Evolutionary conservation across 2,113 vertebrate species (phyloP).

Genomic region (Rallus limicola): DNA sequence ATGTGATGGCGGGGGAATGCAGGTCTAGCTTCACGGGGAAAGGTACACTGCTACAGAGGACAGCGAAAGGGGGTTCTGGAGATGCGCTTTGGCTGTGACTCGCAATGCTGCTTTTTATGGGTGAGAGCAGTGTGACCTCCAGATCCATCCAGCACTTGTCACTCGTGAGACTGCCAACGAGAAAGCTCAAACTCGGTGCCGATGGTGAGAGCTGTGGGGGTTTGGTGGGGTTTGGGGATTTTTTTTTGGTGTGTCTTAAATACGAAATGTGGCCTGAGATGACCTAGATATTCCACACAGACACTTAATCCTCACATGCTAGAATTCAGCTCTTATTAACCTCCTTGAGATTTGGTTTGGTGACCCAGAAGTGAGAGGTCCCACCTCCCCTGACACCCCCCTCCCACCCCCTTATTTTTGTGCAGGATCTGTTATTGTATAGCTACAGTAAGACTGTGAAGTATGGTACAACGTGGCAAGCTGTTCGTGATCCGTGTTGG

Average conservation of each 20-base stretch:
- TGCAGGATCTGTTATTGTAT: conserved; percentile 49
- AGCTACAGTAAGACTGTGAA: conserved; percentile 69
- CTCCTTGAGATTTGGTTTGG: conserved; percentile 36
- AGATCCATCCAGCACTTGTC: background rate
- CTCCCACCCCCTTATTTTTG: background rate
- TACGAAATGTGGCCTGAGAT: conserved; percentile 47
- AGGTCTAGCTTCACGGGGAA: background rate
- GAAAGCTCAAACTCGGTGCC: conserved; percentile 6
- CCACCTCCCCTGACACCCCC: background rate
- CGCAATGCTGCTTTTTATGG: background rate
- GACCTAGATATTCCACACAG: conserved; percentile 33
- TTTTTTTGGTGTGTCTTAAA: conserved; percentile 6
- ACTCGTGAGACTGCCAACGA: background rate
- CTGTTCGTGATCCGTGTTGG: conserved; percentile 80
- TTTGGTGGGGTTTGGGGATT: background rate
- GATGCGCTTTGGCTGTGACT: conserved; percentile 28
- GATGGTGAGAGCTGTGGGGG: background rate
- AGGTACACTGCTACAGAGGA: background rate
- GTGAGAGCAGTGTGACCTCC: conserved; percentile 32
- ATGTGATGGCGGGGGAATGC: background rate
- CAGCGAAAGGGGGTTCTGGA: conserved; percentile 5
- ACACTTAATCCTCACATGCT: conserved; percentile 45
- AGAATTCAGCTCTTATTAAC: conserved; percentile 17
- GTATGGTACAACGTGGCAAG: conserved; percentile 74
- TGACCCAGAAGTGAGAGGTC: conserved; percentile 22